Conservation (phyloP, 2,797 vertebrate species). For the Notolabrus celidotus region DNA sequence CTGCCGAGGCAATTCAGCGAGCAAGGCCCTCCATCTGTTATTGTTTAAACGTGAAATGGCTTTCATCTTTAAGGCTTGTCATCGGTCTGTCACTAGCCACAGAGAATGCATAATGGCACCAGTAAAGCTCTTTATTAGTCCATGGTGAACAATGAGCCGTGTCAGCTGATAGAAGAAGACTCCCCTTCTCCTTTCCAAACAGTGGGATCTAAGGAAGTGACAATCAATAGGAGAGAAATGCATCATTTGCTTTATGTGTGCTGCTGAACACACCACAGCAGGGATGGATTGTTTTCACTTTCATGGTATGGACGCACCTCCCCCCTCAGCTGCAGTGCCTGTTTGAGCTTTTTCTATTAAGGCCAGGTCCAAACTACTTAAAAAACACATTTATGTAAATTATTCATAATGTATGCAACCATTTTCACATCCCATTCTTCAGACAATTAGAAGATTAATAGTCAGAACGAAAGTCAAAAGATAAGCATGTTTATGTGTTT, state of each 20-base stretch:
- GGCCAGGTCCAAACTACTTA: too few relatives aligned
- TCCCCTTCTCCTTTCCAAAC: constrained; percentile 76
- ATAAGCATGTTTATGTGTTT: constrained; percentile 12
- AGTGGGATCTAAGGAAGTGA: constrained; percentile 83
- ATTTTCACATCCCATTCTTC: constrained; percentile 1
- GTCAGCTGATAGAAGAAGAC: constrained; percentile 84
- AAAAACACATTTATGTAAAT: too few relatives aligned
- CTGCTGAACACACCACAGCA: constrained; percentile 75
- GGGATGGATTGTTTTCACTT: constrained; percentile 79
- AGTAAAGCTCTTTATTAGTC: constrained; percentile 88
- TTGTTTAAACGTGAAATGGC: constrained; percentile 64
- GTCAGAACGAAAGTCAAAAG: neutral
- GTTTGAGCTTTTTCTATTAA: too few relatives aligned
- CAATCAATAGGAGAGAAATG: constrained; percentile 88
- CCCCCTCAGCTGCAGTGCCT: constrained; percentile 7
- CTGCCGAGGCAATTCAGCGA: constrained; percentile 37
- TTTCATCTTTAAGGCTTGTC: constrained; percentile 67
- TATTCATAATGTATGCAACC: neutral
- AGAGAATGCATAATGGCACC: constrained; percentile 63
- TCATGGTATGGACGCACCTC: constrained; percentile 40
- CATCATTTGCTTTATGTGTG: constrained; percentile 90
- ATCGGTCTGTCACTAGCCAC: constrained; percentile 61
- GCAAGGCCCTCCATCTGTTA: constrained; percentile 51
- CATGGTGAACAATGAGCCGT: constrained; percentile 89
- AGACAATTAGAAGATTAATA: constrained; percentile 17